phyloP scores from a whole-genome alignment of 1,140 invertebrate species.

The roundworm (Caenorhabditis elegans) region DNA sequence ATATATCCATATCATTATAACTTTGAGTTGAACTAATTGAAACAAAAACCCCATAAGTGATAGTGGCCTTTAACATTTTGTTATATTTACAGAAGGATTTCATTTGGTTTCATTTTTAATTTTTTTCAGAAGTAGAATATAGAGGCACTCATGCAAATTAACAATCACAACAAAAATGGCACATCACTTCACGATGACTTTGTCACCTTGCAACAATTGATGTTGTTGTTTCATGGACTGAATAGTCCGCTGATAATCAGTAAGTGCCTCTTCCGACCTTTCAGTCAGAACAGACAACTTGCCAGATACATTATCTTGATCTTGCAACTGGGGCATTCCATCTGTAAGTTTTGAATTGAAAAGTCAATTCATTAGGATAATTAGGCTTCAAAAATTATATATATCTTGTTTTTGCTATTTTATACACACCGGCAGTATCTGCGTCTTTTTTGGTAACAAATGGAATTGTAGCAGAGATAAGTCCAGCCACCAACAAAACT shows the following conservation, averaged over 20 bases:
- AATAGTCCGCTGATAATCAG: slow-evolving; percentile 65
- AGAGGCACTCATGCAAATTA: not conserved
- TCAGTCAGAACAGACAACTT: slow-evolving; percentile 66
- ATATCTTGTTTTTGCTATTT: not conserved
- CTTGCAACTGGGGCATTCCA: slow-evolving; percentile 28
- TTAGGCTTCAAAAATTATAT: too few species aligned
- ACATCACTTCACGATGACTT: not conserved
- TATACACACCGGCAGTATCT: slow-evolving; percentile 44
- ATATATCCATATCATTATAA: too few species aligned
- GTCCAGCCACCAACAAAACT: slow-evolving; percentile 59
- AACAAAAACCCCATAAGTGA: too few species aligned
- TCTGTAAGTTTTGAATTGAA: not conserved
- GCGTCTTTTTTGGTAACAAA: slow-evolving; percentile 51
- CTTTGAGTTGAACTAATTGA: too few species aligned
- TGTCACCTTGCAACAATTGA: slow-evolving; percentile 45
- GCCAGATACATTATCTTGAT: slow-evolving; percentile 55
- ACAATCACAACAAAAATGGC: not conserved
- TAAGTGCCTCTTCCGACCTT: slow-evolving; percentile 63
- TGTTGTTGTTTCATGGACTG: slow-evolving; percentile 61
- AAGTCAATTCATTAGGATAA: not conserved
- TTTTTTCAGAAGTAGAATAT: too few species aligned
- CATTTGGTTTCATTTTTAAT: not conserved
- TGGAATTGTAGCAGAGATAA: slow-evolving; percentile 59
- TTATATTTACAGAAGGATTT: not conserved
- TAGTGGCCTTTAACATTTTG: too few species aligned